Evolutionary conservation across 30 jellyfish, hydroid and myxozoan genomes (phyloP).

Genomic region (Morbakka virulenta): DNA sequence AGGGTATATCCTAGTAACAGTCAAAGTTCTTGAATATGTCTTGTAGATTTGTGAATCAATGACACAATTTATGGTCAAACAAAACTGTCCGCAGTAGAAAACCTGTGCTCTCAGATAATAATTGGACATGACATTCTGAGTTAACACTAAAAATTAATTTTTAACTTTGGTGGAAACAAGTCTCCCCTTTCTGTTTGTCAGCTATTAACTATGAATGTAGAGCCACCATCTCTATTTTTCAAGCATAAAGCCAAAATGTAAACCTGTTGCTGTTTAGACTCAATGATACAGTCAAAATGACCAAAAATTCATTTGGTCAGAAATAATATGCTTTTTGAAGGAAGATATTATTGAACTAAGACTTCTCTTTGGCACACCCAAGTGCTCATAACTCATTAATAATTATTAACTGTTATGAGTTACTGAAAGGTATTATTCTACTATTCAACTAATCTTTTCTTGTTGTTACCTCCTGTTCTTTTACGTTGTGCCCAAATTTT

Average conservation of each 20-base stretch:
- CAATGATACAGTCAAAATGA: constrained; percentile 30
- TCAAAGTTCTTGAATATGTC: background rate
- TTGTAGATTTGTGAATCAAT: background rate
- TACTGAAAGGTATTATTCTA: too few relatives aligned
- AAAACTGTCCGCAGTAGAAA: background rate
- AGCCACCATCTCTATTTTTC: constrained; percentile 36
- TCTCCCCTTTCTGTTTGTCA: too few relatives aligned
- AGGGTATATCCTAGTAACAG: constrained; percentile 15
- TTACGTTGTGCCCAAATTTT: too few relatives aligned
- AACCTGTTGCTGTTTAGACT: constrained; percentile 72
- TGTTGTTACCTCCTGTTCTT: too few relatives aligned
- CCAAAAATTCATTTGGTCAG: constrained; percentile 34
- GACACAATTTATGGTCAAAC: background rate
- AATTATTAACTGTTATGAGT: too few relatives aligned
- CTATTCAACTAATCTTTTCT: too few relatives aligned
- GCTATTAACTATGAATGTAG: constrained; percentile 4
- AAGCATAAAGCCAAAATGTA: constrained; percentile 30
- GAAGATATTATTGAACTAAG: constrained; percentile 73
- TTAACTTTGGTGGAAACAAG: too few relatives aligned
- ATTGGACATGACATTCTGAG: constrained; percentile 35
- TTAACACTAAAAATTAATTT: constrained; percentile 1
- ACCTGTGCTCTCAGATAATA: constrained; percentile 27
- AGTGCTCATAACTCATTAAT: constrained; percentile 41
- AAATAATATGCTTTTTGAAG: constrained; percentile 17
- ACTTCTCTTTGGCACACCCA: constrained; percentile 82